Percentiles rank a stretch among this genome's conserved stretches.
These are phyloP conservation scores for Eolophus roseicapilla DNA, from an alignment of 2,113 vertebrate species.

Conservation along the genomic window DNA sequence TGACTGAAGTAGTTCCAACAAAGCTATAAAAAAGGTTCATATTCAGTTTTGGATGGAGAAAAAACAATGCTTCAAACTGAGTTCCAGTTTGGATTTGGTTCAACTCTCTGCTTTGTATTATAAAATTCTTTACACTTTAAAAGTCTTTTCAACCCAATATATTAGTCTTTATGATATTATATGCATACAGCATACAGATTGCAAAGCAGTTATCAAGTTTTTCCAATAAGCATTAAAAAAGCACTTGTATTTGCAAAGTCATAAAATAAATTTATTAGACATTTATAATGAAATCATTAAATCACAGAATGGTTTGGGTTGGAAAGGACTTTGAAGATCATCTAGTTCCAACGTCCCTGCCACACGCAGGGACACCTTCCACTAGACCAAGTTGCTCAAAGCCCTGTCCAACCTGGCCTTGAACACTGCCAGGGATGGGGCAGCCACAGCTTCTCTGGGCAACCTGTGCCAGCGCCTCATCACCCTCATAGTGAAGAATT, in stretches of 20 bases:
- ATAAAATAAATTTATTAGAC: background rate
- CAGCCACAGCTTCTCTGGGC: background rate
- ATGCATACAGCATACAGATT: background rate
- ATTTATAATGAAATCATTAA: background rate
- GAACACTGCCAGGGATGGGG: background rate
- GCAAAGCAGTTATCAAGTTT: background rate
- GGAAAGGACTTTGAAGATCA: background rate
- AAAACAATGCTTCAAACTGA: constrained; percentile 53
- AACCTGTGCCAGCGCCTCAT: background rate
- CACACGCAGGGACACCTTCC: background rate
- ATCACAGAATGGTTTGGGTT: background rate
- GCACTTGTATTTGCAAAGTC: background rate
- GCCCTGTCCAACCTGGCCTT: background rate
- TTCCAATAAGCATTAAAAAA: background rate
- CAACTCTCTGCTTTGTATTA: background rate
- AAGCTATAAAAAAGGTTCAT: constrained; percentile 23
- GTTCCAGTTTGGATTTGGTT: constrained; percentile 15
- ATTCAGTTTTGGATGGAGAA: constrained; percentile 22
- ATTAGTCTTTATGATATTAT: background rate
- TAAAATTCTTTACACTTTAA: background rate
- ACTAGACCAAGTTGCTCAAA: background rate
- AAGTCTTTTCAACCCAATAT: background rate
- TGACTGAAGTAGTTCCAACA: constrained; percentile 35
- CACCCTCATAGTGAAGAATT: background rate
- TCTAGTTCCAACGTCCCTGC: background rate